Base-by-base conservation (phyloP, 2,888 invertebrate genomes). In the Proisotoma minuta region DNA sequence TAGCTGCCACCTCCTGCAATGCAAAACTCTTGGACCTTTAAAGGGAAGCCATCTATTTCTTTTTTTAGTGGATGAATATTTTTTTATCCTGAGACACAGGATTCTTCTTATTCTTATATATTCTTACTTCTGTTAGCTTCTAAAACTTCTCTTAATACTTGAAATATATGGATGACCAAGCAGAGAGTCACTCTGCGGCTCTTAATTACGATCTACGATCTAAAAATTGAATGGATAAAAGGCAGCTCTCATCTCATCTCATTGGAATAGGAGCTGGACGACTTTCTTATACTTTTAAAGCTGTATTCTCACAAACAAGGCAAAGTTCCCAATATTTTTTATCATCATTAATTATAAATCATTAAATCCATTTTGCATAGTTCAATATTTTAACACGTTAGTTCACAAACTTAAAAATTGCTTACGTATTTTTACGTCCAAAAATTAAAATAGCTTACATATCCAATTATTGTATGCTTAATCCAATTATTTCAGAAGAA, bases 141-240 rank as follows among this genome's bases (percentile, higher is more conserved):
- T n/a, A n/a, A n/a, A 56, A 5, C 29, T 26, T 29, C 26, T 49
- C 23, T n/a, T 47, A 24, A 22, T 69, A 65, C 60, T 60, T 59
- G 40, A 60, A 18, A 10, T 34, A 18, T 4, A 43, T 18, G 5
- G 43, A n/a, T 43, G 43, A 43, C 15, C 18, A 20, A 43, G 59
- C 69, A 65, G 69, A 65, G 69, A 62, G 69, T 51, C 69, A 69
- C 69, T 65, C 69, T 63, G 69, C 63, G 56, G 43, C 43, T 43
- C 20, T 34, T 43, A 18, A 43, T 20, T 43, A 43, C 43, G 43
- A 43, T 43, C 43, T 43, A 43, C 15, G 15, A 43, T 43, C 43
- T 43, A n/a, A 43, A 43, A 43, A 43, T 18, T 43, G 20, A 43
- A n/a, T 43, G 43, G 18, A 12, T 15, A 20, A 43, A 18, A 12